Conservation (phyloP, 2,797 vertebrate genomes). For the Eospalax fontanierii region DNA sequence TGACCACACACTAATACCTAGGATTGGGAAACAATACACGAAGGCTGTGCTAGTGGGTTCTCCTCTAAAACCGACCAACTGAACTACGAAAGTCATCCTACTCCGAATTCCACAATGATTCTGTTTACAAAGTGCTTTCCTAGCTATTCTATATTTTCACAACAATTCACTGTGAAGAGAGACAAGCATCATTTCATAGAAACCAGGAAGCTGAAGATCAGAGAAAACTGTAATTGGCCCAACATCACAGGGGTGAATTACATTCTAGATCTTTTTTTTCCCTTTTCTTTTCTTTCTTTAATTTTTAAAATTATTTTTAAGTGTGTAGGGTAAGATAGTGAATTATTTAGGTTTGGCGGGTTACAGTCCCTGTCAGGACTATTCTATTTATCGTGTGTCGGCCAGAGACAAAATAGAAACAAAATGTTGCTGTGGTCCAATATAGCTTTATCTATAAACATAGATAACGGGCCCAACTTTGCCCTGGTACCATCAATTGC, state of each 20-base stretch:
- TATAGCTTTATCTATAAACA: conserved; percentile 56
- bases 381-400: background rate
- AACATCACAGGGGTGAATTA: background rate
- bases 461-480: background rate
- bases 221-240: conserved; percentile 36
- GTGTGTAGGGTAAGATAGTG: background rate
- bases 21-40: background rate
- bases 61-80: background rate
- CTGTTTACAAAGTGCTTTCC: conserved; percentile 5
- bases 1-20: background rate
- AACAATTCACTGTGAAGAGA: background rate
- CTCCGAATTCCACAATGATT: conserved; percentile 17
- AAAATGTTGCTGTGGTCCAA: background rate
- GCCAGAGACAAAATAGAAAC: conserved; percentile 9
- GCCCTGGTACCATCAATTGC: background rate
- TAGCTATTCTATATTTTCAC: background rate
- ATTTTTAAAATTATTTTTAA: too few relatives aligned
- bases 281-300: background rate
- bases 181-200: conserved; percentile 35
- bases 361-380: background rate
- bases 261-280: background rate
- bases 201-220: conserved; percentile 40
- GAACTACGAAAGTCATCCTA: background rate
- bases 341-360: background rate
- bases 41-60: background rate